Conservation (phyloP, 2,113 vertebrate species). For the Ceratotherium simum region DNA sequence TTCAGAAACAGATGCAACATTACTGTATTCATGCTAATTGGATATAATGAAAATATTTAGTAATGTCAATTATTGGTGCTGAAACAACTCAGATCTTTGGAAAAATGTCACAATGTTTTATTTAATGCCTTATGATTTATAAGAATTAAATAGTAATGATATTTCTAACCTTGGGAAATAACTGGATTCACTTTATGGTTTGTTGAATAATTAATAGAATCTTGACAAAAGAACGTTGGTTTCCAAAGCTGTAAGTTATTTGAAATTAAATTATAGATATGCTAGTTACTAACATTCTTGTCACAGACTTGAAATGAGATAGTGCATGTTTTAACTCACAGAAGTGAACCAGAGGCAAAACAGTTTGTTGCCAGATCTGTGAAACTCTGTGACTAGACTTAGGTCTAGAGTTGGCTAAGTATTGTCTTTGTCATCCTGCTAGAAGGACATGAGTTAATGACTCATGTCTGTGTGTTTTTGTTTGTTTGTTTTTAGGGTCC, state of each 20-base stretch:
- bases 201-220: slow-evolving; percentile 18
- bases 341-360: background rate
- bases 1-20: background rate
- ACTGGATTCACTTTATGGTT: slow-evolving; percentile 34
- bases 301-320: background rate
- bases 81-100: slow-evolving; percentile 1
- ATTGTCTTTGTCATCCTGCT: background rate
- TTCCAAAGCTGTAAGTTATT: background rate
- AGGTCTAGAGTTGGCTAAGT: background rate
- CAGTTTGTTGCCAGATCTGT: background rate
- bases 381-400: background rate
- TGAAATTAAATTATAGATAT: slow-evolving; percentile 48
- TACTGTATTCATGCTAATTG: slow-evolving; percentile 32
- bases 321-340: background rate
- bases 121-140: background rate
- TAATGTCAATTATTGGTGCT: slow-evolving; percentile 3
- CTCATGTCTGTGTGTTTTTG: background rate
- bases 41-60: background rate
- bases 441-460: background rate
- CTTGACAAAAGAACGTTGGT: background rate
- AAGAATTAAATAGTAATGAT: slow-evolving; percentile 9
- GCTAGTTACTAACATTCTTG: slow-evolving; percentile 5
- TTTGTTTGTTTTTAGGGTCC: slow-evolving; percentile 89
- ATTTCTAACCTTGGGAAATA: slow-evolving; percentile 26
- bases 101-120: background rate